Evolutionary conservation across 92 coral and sea anemone genomes (phyloP).

Genomic region (Porites lobata): DNA sequence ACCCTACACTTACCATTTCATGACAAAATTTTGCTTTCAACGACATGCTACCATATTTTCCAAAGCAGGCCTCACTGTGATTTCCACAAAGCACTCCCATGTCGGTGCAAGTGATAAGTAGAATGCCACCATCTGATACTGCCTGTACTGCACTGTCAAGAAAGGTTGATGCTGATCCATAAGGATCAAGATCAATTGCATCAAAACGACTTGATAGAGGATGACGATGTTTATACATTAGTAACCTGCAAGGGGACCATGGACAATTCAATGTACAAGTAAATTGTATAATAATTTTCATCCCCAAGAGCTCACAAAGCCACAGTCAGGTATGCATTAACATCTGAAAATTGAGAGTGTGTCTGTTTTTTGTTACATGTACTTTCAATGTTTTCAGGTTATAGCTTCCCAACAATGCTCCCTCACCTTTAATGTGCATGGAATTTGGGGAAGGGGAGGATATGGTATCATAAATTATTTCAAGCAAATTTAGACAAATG

Average conservation of each 20-base stretch:
- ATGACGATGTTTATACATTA: constrained; percentile 90
- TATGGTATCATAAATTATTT: too few relatives aligned
- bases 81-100: constrained; percentile 99
- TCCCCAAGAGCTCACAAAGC: neutral
- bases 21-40: constrained; percentile 97
- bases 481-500: too few relatives aligned
- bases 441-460: too few relatives aligned
- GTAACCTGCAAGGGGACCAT: constrained; percentile 56
- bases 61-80: constrained; percentile 99
- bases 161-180: constrained; percentile 96
- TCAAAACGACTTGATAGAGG: constrained; percentile 85
- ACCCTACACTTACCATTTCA: constrained; percentile 84
- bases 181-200: constrained; percentile 96
- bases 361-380: too few relatives aligned
- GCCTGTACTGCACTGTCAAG: constrained; percentile 97
- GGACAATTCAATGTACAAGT: neutral
- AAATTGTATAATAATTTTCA: neutral
- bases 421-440: too few relatives aligned
- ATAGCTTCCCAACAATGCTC: too few relatives aligned
- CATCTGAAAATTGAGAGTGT: too few relatives aligned
- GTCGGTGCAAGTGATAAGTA: constrained; percentile 96
- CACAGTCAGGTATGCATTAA: too few relatives aligned
- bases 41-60: constrained; percentile 98
- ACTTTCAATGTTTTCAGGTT: too few relatives aligned
- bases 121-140: constrained; percentile 94